Base-by-base conservation (phyloP, 2,797 vertebrate species). In the Gymnopithys bicolor region DNA sequence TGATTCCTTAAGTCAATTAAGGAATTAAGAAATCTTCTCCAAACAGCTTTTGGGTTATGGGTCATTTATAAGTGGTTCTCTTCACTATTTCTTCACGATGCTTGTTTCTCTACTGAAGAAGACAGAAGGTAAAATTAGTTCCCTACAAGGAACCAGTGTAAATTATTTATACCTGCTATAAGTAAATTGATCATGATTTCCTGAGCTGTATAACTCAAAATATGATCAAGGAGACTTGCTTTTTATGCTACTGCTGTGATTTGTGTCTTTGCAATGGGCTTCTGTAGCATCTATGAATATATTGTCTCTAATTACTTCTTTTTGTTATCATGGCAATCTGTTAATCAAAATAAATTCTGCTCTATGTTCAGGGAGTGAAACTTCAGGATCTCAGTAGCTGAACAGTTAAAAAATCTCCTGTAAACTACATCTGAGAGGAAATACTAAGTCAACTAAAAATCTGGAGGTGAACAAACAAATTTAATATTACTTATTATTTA, bases 341-440 rank as follows among this genome's bases (percentile, higher is more conserved):
- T 66, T 91, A 89, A 86, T 52, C 62, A 67, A 89, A 58, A 84
- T 63, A 19, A 45, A 45, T 82, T 85, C 21, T 83, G 13, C 18
- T 94, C 25, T n/a, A 43, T 45, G 30, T 91, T 94, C 51, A 71
- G 52, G 33, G 83, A 85, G 41, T 81, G 94, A 92, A 71, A 37
- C 64, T 94, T 78, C 64, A 56, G 69, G 35, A 94, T 63, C 15
- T 17, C 45, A 91, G 35, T 67, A 62, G 30, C 49, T 93, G 80
- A 86, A 24, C 70, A 83, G 49, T 80, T 97, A 55, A 91, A 96
- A 92, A 81, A 87, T 84, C 56, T 78, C 12, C 76, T 84, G 69
- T 86, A 74, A 81, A 85, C 24, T 59, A 58, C 56, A 68, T 18
- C 17, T 52, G 7, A 94, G 25, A 87, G 53, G 60, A 60, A 84